Evolutionary conservation across 2,113 vertebrate genomes (phyloP).

Genomic region (Pituophis catenifer): DNA sequence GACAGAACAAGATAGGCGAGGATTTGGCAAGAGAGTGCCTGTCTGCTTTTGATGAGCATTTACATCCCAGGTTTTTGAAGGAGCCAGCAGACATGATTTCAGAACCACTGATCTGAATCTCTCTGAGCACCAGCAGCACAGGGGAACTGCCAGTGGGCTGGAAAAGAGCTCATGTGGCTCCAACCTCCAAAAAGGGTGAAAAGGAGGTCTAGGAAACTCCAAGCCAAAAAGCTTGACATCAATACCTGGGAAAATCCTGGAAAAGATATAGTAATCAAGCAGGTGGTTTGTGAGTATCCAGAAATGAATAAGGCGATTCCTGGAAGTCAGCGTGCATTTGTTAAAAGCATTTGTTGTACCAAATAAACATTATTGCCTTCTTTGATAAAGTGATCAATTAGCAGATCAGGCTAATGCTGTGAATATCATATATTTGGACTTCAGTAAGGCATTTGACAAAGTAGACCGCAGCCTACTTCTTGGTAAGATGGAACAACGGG

Average conservation of each 20-base stretch:
- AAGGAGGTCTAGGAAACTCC: not conserved
- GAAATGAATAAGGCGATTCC: not conserved
- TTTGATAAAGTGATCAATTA: not conserved
- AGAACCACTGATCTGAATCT: not conserved
- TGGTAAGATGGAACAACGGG: not conserved
- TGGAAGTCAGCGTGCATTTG: not conserved
- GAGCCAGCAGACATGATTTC: not conserved
- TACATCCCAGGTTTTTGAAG: not conserved
- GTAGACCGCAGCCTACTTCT: not conserved
- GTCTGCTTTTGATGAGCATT: not conserved
- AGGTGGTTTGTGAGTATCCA: not conserved
- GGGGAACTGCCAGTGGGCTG: not conserved
- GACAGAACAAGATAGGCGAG: not conserved
- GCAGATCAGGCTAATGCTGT: not conserved
- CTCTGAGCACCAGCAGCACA: not conserved
- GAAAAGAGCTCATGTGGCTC: not conserved
- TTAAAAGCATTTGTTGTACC: not conserved
- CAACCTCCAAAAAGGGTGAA: not conserved
- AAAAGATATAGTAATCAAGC: not conserved
- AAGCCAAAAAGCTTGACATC: not conserved
- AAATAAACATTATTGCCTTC: not conserved
- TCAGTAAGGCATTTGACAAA: not conserved
- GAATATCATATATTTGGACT: not conserved
- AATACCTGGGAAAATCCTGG: not conserved
- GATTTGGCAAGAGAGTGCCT: not conserved